Evolutionary conservation across 1,140 invertebrate species (phyloP), one percentile per base, ranked within the genome.

Genomic region (Metaphire vulgaris): DNA sequence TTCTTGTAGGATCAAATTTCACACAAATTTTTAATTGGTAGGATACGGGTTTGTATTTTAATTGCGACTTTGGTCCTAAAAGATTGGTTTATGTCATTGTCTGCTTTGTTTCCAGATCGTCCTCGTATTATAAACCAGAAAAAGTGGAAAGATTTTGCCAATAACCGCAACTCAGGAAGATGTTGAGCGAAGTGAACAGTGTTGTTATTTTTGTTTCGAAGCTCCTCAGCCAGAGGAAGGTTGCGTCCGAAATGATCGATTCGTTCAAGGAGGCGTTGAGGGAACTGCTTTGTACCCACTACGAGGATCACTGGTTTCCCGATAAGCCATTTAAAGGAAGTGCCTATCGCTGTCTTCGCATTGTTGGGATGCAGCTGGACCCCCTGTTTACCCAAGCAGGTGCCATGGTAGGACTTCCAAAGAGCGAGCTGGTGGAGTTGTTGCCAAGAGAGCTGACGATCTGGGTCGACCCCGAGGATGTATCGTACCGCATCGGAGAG

Each of bases 401-500:
- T 1, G 85, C 83, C 64, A 86, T 87, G 69, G 88, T 88, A 76
- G 90, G 89, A 33, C 80, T 90, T 1, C 79, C 87, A 68, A 80
- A 81, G 29, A 85, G 86, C 0, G 82, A 84, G 1, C 81, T 89
- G 1, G 82, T 89, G 26, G 85, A 82, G 29, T 78, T 90, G n/a
- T 89, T 91, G 65, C 90, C 90, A 0, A 86, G 85, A 74, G 90
- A 91, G 83, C 85, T 91, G 0, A 91, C 90, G 1, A 88, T 91
- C 87, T 91, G 90, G 90, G 89, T 91, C 77, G 90, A 91, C 81
- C 90, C 90, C 1, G 81, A 85, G 68, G 90, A 91, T 78, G 90
- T 91, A 1, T 89, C 89, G 0, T 91, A 90, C 81, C 83, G 90
- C 65, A 90, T 91, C 80, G 90, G 90, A 14, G 90, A 91, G 81